phyloP scores from a whole-genome alignment of 2,888 invertebrate genomes.

The Lissocephala sabroskyi region DNA sequence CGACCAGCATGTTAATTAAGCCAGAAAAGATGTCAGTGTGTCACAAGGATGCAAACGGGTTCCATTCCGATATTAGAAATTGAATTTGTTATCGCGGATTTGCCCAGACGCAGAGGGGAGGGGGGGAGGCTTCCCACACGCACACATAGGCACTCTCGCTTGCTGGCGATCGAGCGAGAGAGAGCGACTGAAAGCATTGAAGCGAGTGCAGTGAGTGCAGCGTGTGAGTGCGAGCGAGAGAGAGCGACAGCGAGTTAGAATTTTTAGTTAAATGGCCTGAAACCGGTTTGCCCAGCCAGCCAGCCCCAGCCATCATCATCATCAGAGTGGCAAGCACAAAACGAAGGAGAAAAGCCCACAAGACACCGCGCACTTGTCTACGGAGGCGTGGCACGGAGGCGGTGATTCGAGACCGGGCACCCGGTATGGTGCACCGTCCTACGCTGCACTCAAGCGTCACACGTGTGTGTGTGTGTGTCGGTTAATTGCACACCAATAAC shows the following conservation, averaged over 20 bases:
- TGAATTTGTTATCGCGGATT: slow-evolving; percentile 21
- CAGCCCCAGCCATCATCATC: slow-evolving; percentile 20
- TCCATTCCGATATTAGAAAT: slow-evolving; percentile 43
- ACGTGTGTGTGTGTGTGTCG: background rate
- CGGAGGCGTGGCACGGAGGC: slow-evolving; percentile 27
- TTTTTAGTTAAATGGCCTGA: slow-evolving; percentile 50
- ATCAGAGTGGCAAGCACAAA: too few species aligned
- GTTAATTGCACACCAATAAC: background rate
- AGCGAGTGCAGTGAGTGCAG: background rate
- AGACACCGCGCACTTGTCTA: too few species aligned
- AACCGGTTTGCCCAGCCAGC: too few species aligned
- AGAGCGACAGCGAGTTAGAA: slow-evolving; percentile 37
- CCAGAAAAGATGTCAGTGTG: slow-evolving; percentile 63
- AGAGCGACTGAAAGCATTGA: background rate
- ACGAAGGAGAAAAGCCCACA: too few species aligned
- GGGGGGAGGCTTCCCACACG: background rate
- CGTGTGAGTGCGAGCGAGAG: background rate
- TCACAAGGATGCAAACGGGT: slow-evolving; percentile 54
- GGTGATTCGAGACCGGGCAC: slow-evolving; percentile 16
- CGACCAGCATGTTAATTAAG: slow-evolving; percentile 50
- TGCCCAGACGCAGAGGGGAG: background rate
- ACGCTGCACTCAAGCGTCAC: background rate
- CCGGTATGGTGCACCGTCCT: too few species aligned
- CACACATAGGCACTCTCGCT: background rate
- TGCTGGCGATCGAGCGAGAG: background rate